Percentiles rank a stretch among this genome's conserved stretches.
Conservation (phyloP, 2,113 vertebrate species). For the Bambusicola thoracicus region DNA sequence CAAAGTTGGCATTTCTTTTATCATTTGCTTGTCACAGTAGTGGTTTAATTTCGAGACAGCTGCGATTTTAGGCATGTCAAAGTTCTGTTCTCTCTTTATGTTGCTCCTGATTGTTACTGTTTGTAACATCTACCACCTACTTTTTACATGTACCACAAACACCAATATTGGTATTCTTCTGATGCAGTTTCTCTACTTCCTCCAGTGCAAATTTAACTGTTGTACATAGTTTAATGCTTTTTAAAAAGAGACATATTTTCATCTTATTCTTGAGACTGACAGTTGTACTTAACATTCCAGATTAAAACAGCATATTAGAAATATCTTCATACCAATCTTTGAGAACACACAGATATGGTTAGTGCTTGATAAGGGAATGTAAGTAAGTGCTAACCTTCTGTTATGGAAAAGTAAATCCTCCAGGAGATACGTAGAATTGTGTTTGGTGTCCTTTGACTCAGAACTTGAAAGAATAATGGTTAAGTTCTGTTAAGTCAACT, state of each 20-base stretch:
- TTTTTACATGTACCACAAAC: not conserved
- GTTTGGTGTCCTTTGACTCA: not conserved
- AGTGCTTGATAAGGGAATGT: not conserved
- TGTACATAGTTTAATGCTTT: not conserved
- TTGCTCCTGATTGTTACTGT: not conserved
- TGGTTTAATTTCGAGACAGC: not conserved
- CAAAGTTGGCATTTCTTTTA: not conserved
- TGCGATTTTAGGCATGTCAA: not conserved
- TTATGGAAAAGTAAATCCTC: conserved; percentile 1
- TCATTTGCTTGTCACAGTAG: not conserved
- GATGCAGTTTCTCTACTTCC: not conserved
- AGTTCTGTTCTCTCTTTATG: not conserved
- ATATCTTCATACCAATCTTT: not conserved
- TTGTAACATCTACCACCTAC: not conserved
- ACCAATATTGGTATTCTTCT: not conserved
- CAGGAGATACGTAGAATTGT: not conserved
- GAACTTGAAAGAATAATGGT: not conserved
- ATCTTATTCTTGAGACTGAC: not conserved
- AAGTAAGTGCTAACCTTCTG: not conserved
- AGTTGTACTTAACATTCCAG: not conserved
- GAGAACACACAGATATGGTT: not conserved
- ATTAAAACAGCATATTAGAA: not conserved
- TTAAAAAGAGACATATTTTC: not conserved
- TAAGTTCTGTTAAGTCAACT: not conserved
- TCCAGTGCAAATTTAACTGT: not conserved